Evolutionary conservation across 2,888 invertebrate species (phyloP), one percentile per base, ranked within the genome.

Genomic region (Drosophila neutralis): DNA sequence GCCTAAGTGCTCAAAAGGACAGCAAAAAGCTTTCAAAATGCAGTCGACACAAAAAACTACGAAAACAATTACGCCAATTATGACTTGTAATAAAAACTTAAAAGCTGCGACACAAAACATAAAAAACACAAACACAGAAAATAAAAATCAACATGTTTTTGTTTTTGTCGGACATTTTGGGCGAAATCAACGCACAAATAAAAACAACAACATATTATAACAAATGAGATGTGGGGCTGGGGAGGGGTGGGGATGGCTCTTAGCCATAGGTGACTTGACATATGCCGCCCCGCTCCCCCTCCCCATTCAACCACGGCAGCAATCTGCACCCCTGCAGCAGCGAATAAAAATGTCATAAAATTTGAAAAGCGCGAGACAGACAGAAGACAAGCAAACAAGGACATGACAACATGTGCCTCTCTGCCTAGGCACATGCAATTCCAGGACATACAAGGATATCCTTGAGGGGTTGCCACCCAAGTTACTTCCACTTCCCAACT

Each of bases 281-380:
- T 80, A 68, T 57, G 59, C 29, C 58, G 31, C 36, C 45, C 24
- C 33, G 35, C 29, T 15, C n/a, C 7, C 1, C 4, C 36, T 29
- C 31, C 38, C 5, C 4, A 1, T 11, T 10, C 10, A 15, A 57
- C 21, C 52, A 3, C 49, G 4, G 7, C 15, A 24, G 15, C n/a
- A 45, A 51, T n/a, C 42, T 10, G 42, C 51, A 38, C 11, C 49
- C 31, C 49, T 35, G 61, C 66, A 66, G 65, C 69, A 72, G 63
- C 81, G 61, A 89, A 90, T 90, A 87, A 90, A 87, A 87, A 87
- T 82, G 88, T 89, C 87, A 90, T 87, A 90, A 87, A 90, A 87
- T 89, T 82, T 90, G 87, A 87, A 89, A 78, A 80, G 78, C 79
- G 60, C 74, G 62, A 70, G 87, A 70, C 84, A 82, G 89, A 78